Base-by-base conservation (phyloP, 1,140 invertebrate genomes). In the Calephelis nemesis region DNA sequence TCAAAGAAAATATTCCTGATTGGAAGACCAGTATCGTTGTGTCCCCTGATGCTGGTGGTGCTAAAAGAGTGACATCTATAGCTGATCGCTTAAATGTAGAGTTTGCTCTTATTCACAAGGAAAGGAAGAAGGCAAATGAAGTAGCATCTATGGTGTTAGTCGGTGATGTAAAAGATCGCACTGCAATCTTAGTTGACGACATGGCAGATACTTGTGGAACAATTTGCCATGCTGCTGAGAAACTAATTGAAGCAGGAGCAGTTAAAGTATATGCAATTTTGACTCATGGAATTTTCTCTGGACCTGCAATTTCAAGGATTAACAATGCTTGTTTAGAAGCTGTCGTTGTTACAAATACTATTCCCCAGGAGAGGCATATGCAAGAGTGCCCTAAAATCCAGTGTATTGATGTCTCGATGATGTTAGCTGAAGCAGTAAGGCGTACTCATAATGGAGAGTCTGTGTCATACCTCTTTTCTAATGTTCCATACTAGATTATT, bases 121-220 rank as follows among this genome's bases (percentile, higher is more conserved):
- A 99, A 90, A 93, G 99, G 60, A 99, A 99, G 87, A 98, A 99
- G 87, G 98, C 98, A 0, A 99, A 99, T 86, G 98, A 99, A 93
- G 98, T 99, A 7, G 98, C 98, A 2, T 98, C 98, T 15, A 99
- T 99, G 98, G 98, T 99, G 7, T 92, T 99, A 15, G 98, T 99
- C 8, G 99, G 99, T 75, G 98, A 99, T 93, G 99, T 99, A 0
- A 99, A 98, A 88, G 98, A 99, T 80, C 94, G 97, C 76, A 96
- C 98, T 58, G 98, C 99, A 40, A 99, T 99, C 78, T 92, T 99
- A 45, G 98, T 99, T 6, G 99, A 99, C 84, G 99, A 99, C 86
- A 99, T 99, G 98, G 98, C 98, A 7, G 99, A 99, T 84, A 99
- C 99, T 40, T 99, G 98, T 93, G 99, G 98, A 15, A 99, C 99